Evolutionary conservation across 1,140 invertebrate species (phyloP).

Genomic region (Drosophila chauvacae): DNA sequence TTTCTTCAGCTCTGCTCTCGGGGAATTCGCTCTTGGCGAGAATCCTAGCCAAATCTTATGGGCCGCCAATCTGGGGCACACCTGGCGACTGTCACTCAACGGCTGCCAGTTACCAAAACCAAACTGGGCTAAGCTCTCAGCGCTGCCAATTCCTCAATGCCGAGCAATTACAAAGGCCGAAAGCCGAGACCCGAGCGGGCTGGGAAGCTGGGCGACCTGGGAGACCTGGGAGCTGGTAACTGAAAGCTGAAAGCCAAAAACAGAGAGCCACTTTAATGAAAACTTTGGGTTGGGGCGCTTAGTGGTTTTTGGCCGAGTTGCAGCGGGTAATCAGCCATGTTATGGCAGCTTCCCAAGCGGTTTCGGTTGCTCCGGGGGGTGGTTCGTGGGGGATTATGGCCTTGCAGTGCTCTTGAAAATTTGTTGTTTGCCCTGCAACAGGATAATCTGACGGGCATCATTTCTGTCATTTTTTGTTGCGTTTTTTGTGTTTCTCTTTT

Average conservation of each 20-base stretch:
- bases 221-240: background rate
- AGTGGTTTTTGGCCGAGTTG: slow-evolving; percentile 53
- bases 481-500: background rate
- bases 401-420: slow-evolving; percentile 57
- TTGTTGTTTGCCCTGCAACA: slow-evolving; percentile 45
- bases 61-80: slow-evolving; percentile 30
- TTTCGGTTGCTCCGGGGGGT: slow-evolving; percentile 7
- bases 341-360: slow-evolving; percentile 41
- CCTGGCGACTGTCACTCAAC: slow-evolving; percentile 34
- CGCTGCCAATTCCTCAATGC: slow-evolving; percentile 45
- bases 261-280: slow-evolving; percentile 57
- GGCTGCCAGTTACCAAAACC: slow-evolving; percentile 21
- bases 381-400: slow-evolving; percentile 45
- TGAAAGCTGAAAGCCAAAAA: slow-evolving; percentile 40
- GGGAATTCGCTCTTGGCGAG: background rate
- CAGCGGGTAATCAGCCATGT: slow-evolving; percentile 53
- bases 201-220: background rate
- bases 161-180: slow-evolving; percentile 56
- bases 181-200: slow-evolving; percentile 15
- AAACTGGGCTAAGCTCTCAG: slow-evolving; percentile 35
- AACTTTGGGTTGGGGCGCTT: slow-evolving; percentile 53
- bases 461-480: slow-evolving; percentile 6
- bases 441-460: slow-evolving; percentile 53
- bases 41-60: slow-evolving; percentile 6
- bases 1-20: background rate